These are phyloP conservation scores for Brenthis daphne DNA, from an alignment of 2,888 invertebrate species.

Conservation along the genomic window DNA sequence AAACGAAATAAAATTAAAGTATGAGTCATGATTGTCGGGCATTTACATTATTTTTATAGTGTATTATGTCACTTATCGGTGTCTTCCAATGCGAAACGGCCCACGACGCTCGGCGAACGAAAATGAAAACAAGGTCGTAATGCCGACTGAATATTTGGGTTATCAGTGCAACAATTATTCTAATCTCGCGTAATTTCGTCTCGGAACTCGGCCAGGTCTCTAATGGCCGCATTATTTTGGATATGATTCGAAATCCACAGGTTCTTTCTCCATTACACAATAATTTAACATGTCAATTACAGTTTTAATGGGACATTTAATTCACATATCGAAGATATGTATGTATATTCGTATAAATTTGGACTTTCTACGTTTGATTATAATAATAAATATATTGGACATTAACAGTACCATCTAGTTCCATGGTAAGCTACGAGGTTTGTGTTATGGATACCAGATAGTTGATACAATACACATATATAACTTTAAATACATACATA, in stretches of 20 bases:
- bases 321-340: not conserved
- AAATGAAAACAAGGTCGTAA: constrained; percentile 78
- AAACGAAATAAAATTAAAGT: constrained; percentile 12
- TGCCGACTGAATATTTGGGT: constrained; percentile 69
- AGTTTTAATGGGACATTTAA: constrained; percentile 8
- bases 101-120: constrained; percentile 54
- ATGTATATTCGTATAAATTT: not conserved
- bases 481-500: too few relatives aligned
- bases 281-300: not conserved
- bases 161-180: constrained; percentile 53
- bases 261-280: constrained; percentile 16
- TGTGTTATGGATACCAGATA: too few relatives aligned
- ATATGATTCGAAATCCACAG: not conserved
- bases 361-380: too few relatives aligned
- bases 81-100: constrained; percentile 51
- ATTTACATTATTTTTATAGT: constrained; percentile 45
- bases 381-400: too few relatives aligned
- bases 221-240: constrained; percentile 24
- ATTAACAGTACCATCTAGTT: too few relatives aligned
- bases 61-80: constrained; percentile 55
- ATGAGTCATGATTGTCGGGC: constrained; percentile 24
- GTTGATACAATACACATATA: too few relatives aligned
- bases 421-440: too few relatives aligned
- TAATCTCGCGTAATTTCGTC: constrained; percentile 43
- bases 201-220: constrained; percentile 25